Evolutionary conservation across 2,888 invertebrate species (phyloP), one percentile per base, ranked within the genome.

Genomic region (Pseudanteris insignis): DNA sequence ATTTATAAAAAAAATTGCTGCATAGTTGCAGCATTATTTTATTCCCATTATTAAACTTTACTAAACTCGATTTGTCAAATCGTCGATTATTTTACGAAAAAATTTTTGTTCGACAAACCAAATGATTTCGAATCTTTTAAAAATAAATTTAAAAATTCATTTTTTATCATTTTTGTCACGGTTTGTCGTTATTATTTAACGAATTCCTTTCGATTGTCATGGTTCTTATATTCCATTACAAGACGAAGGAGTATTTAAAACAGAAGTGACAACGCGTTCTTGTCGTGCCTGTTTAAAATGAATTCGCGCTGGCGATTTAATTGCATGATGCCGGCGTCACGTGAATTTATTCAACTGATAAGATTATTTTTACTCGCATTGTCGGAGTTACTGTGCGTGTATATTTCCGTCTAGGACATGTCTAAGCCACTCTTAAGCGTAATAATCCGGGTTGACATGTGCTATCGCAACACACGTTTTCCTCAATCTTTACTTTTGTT

Each of bases 331-430:
- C 33, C 46, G 26, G 48, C 44, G 61, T 61, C 61, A 61, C 55
- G 61, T 55, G 61, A 62, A 50, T 62, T 57, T 55, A 62, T 55
- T 51, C 51, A 47, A 41, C 47, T 46, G 61, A 62, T 57, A 57
- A 54, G 47, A 51, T 62, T 62, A 57, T 51, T 62, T 40, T 50
- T 34, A 25, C 37, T 7, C 32, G 37, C 28, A 48, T 38, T 54
- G 25, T 32, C 30, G 25, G 32, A 44, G 34, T 34, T 50, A 44
- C 54, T 30, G 46, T 46, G 61, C 44, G 46, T 44, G 50, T 50
- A 26, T 30, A 46, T 36, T 54, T 29, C 44, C 36, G 36, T 44
- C 47, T 48, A 36, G 18, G 60, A 54, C 51, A 29, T 14, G 47
- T 41, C 51, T 59, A 59, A 59, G 46, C 51, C 58, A 44, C 44